Base-by-base conservation (phyloP, 2,888 invertebrate species). In the Eristalis arbustorum region DNA sequence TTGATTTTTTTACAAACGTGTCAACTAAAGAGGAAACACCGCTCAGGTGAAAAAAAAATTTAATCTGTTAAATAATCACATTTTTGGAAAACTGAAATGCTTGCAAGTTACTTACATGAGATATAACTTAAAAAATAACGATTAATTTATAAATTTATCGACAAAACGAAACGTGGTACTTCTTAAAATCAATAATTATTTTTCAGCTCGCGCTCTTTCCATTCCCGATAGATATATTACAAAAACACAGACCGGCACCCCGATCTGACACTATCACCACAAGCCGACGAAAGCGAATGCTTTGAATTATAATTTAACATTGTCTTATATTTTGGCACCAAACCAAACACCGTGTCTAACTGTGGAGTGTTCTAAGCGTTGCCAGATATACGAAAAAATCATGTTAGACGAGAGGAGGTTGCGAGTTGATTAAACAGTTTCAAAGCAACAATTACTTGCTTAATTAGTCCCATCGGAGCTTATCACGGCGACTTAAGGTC, bases 1-100 rank as follows among this genome's bases (percentile, higher is more conserved):
- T 78, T 78, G 78, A 83, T 83, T 83, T 83, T 79, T 83, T 49
- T 49, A 56, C 56, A 82, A 80, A 31, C 63, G 66, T 75, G 76
- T 59, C 78, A 64, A 49, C 40, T 72, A 72, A 67, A 66, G 64
- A 76, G 69, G 59, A 66, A 57, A 73, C 25, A 18, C 62, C 22
- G n/a, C 22, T 78, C 5, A 49, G 63, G 57, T 14, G 14, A 56
- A 81, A 34, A 37, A 42, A 31, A 31, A 31, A 31, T 0, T 5
- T 8, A 8, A 63, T 34, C 11, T 42, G 22, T 59, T 28, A 49
- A 49, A 49, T 28, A 37, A 57, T 40, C 28, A 76, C 14, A 22
- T 37, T 62, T 67, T 56, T 31, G 28, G 22, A 40, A 42, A 25
- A 49, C 42, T 42, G 31, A 69, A 11, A 22, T 22, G 10, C 28